These are phyloP conservation scores for Erebia epiphron DNA, from an alignment of 2,888 invertebrate species.

Conservation along the genomic window DNA sequence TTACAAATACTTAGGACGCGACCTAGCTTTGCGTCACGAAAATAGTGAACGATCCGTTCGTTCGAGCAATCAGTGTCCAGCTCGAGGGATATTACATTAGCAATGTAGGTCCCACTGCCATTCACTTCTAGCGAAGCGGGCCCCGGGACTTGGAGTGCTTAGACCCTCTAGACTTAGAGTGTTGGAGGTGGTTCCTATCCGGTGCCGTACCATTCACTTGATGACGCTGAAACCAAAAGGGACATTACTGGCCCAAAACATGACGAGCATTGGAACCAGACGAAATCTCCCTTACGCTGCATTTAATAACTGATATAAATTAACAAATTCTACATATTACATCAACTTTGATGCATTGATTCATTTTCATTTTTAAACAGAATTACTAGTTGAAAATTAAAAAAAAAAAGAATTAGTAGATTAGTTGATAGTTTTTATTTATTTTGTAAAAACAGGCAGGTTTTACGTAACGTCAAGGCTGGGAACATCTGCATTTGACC, in stretches of 20 bases:
- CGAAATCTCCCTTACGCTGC: not conserved
- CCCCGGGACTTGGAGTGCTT: not conserved
- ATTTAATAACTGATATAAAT: no score
- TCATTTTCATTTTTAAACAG: no score
- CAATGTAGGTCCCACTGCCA: no score
- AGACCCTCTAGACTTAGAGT: not conserved
- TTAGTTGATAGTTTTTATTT: no score
- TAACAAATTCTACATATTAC: no score
- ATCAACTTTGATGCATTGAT: no score
- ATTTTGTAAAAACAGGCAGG: not conserved
- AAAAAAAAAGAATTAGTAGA: no score
- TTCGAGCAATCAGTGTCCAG: not conserved
- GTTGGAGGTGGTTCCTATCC: not conserved
- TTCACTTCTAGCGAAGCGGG: not conserved
- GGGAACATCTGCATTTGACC: not conserved
- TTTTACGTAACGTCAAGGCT: no score
- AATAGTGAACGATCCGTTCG: not conserved
- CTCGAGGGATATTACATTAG: not conserved
- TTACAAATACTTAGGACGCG: not conserved
- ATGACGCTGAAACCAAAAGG: not conserved
- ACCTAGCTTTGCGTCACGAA: not conserved
- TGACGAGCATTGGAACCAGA: not conserved
- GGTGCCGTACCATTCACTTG: not conserved
- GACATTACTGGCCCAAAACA: constrained; percentile 1
- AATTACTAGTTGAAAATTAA: no score